phyloP scores from a whole-genome alignment of 2,797 vertebrate species.

The Sebastes hopkinsi region DNA sequence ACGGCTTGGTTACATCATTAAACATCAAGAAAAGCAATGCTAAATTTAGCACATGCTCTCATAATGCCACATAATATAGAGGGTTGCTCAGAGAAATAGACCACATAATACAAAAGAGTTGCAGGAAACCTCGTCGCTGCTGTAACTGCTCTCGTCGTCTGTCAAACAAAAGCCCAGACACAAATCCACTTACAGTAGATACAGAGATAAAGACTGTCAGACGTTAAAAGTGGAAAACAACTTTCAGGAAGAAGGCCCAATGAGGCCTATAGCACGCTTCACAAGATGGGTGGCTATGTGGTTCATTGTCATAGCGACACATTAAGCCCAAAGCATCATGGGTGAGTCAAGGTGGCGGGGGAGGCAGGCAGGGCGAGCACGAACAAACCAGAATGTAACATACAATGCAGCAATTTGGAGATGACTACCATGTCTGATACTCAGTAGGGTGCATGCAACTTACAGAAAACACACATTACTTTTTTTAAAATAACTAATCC shows the following conservation, averaged over 20 bases:
- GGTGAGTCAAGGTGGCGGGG: conserved; percentile 24
- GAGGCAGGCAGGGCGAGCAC: background rate
- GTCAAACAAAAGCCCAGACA: conserved; percentile 36
- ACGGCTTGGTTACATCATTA: conserved; percentile 3
- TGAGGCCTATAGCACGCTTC: conserved; percentile 1
- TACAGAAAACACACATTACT: background rate
- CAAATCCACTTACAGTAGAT: conserved; percentile 61
- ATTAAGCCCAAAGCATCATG: conserved; percentile 29
- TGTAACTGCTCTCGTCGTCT: conserved; percentile 11
- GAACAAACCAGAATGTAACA: background rate
- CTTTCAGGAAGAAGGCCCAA: conserved; percentile 45
- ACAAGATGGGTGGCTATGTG: conserved; percentile 39
- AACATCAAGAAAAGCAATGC: background rate
- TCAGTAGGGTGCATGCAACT: background rate
- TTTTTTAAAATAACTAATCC: background rate
- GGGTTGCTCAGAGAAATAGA: background rate
- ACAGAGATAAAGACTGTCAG: conserved; percentile 42
- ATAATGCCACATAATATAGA: background rate
- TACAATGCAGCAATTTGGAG: conserved; percentile 3
- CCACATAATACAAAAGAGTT: conserved; percentile 12
- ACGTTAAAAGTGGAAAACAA: conserved; percentile 47
- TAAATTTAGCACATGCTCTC: conserved; percentile 2
- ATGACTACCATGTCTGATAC: conserved; percentile 3
- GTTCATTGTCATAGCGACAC: conserved; percentile 44
- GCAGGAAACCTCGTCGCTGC: conserved; percentile 33